Percentiles rank a stretch among this genome's conserved stretches.
phyloP scores from a whole-genome alignment of 2,113 vertebrate species.

The Dicrurus megarhynchus region DNA sequence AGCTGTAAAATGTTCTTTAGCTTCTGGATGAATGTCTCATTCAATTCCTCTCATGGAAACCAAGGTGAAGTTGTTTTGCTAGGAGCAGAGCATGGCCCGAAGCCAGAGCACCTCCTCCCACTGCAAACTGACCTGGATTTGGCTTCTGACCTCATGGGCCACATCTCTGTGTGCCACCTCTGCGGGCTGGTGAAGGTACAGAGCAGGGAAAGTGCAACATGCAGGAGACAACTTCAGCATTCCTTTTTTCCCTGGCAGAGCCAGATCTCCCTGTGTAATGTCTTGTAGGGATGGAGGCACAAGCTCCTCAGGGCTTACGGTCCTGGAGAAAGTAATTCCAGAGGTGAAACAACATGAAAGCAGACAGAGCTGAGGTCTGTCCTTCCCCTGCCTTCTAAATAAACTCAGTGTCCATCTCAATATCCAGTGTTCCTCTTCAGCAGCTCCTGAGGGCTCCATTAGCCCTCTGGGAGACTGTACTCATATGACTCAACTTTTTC shows the following conservation, averaged over 20 bases:
- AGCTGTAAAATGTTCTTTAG: neutral
- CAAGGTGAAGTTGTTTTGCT: neutral
- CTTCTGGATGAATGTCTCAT: neutral
- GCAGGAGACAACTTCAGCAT: neutral
- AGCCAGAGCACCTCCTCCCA: neutral
- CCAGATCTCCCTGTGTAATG: neutral
- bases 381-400: neutral
- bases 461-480: neutral
- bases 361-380: neutral
- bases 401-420: neutral
- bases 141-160: neutral
- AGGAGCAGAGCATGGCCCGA: neutral
- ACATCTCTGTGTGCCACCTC: neutral
- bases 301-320: neutral
- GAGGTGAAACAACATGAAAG: neutral
- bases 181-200: neutral
- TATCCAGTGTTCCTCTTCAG: slow-evolving; percentile 1
- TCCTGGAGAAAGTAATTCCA: neutral
- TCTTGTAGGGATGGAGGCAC: neutral
- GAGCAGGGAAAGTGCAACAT: neutral
- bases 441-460: neutral
- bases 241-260: neutral
- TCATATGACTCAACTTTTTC: neutral
- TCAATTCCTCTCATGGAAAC: neutral
- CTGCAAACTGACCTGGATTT: neutral